phyloP scores from a whole-genome alignment of 2,113 vertebrate genomes.

The Vidua chalybeata region DNA sequence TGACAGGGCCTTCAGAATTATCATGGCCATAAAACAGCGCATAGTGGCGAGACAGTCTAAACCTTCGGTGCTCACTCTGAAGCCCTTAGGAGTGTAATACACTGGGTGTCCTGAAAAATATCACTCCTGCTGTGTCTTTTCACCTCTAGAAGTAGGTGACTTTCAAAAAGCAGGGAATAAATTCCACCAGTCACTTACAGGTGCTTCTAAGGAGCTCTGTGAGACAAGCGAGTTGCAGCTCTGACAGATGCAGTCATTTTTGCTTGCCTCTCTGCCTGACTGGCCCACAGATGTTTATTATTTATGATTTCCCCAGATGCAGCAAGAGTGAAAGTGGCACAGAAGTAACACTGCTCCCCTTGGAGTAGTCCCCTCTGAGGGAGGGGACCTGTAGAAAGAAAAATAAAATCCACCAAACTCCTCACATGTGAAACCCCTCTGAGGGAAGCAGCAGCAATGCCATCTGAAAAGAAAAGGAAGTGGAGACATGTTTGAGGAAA shows the following conservation, averaged over 20 bases:
- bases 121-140: background rate
- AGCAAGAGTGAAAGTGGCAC: background rate
- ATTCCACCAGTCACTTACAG: background rate
- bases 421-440: background rate
- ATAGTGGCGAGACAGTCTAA: rapidly evolving
- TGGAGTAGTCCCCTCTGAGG: background rate
- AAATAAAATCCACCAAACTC: background rate
- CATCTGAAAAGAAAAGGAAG: background rate
- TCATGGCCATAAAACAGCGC: background rate
- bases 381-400: background rate
- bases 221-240: background rate
- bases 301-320: background rate
- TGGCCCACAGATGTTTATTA: background rate
- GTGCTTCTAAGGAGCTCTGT: background rate
- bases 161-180: background rate
- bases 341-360: background rate
- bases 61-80: background rate
- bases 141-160: background rate
- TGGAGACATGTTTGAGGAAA: background rate
- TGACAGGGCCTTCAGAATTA: background rate
- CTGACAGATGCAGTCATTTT: background rate
- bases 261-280: background rate
- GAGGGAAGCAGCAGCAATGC: background rate
- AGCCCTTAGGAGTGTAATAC: background rate
- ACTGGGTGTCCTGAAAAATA: background rate